Conservation (phyloP, 2,797 vertebrate genomes). For the Poecilia gillii region DNA sequence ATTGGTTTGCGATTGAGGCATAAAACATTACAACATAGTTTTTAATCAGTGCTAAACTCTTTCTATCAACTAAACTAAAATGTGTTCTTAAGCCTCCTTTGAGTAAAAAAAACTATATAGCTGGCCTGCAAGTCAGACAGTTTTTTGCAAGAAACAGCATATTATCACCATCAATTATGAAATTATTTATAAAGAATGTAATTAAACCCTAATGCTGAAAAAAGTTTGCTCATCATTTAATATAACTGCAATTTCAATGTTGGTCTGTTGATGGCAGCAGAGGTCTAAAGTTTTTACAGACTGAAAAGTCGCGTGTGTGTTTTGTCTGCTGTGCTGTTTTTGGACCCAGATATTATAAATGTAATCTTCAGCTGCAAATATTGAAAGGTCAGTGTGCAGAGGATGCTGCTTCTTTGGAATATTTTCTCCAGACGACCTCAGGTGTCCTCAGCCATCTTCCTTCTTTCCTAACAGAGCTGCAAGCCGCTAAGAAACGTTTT, state of each 20-base stretch:
- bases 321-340: constrained; percentile 7
- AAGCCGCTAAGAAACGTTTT: constrained; percentile 53
- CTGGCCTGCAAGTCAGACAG: neutral
- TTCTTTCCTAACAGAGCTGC: constrained; percentile 60
- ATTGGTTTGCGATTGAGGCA: neutral
- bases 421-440: constrained; percentile 10
- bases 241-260: constrained; percentile 42
- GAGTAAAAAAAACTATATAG: neutral
- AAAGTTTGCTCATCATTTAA: neutral
- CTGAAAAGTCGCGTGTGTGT: neutral
- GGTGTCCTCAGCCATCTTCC: constrained; percentile 49
- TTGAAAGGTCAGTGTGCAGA: constrained; percentile 23
- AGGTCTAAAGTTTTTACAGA: constrained; percentile 46
- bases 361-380: constrained; percentile 29
- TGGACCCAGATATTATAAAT: constrained; percentile 8
- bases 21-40: neutral
- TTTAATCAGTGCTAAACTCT: neutral
- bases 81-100: neutral
- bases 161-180: neutral
- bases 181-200: neutral
- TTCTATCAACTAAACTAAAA: neutral
- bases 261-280: constrained; percentile 71
- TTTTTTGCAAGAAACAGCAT: neutral
- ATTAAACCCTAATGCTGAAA: neutral
- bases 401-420: constrained; percentile 2